These are phyloP conservation scores for Hemicrepidius hirtus DNA, from an alignment of 2,888 invertebrate species.

Conservation along the genomic window DNA sequence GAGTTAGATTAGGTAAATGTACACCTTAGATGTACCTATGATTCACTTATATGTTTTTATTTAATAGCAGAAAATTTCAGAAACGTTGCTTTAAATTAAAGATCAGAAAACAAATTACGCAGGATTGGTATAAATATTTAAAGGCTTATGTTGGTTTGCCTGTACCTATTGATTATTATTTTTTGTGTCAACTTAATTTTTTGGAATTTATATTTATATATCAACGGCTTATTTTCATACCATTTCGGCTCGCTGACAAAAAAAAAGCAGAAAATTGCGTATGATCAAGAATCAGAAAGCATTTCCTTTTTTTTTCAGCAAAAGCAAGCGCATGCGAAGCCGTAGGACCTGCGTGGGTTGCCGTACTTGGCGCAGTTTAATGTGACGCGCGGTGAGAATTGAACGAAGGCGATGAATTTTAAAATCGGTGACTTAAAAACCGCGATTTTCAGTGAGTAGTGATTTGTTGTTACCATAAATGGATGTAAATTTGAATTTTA, in stretches of 20 bases:
- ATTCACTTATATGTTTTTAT: no score
- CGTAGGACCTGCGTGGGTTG: constrained; percentile 45
- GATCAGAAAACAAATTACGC: no score
- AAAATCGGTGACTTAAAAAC: constrained; percentile 38
- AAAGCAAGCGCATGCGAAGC: constrained; percentile 48
- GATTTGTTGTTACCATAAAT: constrained; percentile 40
- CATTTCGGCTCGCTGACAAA: not conserved
- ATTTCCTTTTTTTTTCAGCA: constrained; percentile 28
- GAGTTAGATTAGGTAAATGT: no score
- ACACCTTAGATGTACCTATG: no score
- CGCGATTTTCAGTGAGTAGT: constrained; percentile 44
- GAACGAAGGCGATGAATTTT: constrained; percentile 49
- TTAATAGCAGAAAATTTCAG: no score
- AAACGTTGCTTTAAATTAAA: no score
- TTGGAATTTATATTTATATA: not conserved
- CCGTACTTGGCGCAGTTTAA: constrained; percentile 47
- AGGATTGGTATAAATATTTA: no score
- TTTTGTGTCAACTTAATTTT: no score
- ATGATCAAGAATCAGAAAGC: constrained; percentile 28
- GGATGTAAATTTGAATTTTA: constrained; percentile 43
- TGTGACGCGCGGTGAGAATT: constrained; percentile 47
- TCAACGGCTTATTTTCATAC: constrained; percentile 2
- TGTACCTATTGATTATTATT: no score
- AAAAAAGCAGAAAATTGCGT: constrained; percentile 29
- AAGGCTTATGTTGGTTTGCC: no score